These are phyloP conservation scores for Dasypus novemcinctus DNA, from an alignment of 2,113 vertebrate genomes.

Conservation along the genomic window DNA sequence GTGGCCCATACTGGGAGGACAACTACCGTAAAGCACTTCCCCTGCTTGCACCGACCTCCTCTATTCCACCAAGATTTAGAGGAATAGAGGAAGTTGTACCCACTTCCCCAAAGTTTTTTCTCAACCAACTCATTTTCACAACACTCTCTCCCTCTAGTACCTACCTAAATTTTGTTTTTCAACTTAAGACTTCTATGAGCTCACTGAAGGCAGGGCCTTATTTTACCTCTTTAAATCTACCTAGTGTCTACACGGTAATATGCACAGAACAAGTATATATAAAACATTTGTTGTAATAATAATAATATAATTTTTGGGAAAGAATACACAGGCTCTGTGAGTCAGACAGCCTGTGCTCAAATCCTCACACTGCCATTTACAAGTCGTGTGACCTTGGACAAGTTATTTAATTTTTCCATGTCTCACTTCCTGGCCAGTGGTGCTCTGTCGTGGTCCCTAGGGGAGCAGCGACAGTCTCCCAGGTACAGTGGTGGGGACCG, in stretches of 20 bases:
- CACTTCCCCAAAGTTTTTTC: not conserved
- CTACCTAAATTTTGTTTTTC: not conserved
- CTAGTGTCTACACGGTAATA: too few species aligned
- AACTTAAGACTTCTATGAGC: not conserved
- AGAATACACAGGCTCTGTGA: not conserved
- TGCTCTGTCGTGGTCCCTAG: too few species aligned
- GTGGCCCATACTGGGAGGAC: not conserved
- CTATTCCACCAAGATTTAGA: too few species aligned
- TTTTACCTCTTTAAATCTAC: not conserved
- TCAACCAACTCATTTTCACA: not conserved
- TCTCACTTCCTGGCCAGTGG: too few species aligned
- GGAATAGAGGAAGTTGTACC: not conserved
- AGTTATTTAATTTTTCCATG: not conserved
- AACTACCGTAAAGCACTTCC: not conserved
- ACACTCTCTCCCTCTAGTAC: not conserved
- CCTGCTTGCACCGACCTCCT: not conserved
- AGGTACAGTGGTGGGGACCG: too few species aligned
- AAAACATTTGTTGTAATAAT: not conserved
- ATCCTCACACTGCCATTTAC: not conserved
- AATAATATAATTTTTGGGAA: not conserved
- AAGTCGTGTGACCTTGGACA: not conserved
- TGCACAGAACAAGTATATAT: not conserved
- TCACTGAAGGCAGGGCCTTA: not conserved
- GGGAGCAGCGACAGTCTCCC: too few species aligned
- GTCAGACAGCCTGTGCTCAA: not conserved